Evolutionary conservation across 2,888 invertebrate species (phyloP).

Genomic region (Sthenelais limicola): DNA sequence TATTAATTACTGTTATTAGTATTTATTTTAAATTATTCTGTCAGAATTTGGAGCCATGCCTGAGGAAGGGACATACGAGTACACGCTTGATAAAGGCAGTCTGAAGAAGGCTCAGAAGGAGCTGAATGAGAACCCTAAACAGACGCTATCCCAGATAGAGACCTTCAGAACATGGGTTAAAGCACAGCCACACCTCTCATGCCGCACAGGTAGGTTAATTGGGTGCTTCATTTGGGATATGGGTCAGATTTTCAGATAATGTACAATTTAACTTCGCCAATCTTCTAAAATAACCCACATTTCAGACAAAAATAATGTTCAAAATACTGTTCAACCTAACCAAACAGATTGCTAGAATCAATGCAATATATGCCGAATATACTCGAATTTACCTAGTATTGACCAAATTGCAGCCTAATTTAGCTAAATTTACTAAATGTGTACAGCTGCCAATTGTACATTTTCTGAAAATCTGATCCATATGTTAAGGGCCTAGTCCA

Average conservation of each 20-base stretch:
- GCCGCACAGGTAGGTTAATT: slow-evolving; percentile 42
- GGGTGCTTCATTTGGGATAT: neutral
- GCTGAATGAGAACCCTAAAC: slow-evolving; percentile 43
- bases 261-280: too few species aligned
- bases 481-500: too few species aligned
- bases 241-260: too few species aligned
- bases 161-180: slow-evolving; percentile 42
- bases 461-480: too few species aligned
- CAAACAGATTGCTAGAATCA: neutral
- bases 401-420: too few species aligned
- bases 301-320: neutral
- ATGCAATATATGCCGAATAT: neutral
- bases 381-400: neutral
- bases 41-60: too few species aligned
- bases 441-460: too few species aligned
- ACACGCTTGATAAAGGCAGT: slow-evolving; percentile 35
- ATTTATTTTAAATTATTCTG: too few species aligned
- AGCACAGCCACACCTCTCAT: slow-evolving; percentile 41
- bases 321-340: neutral
- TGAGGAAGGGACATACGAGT: slow-evolving; percentile 22
- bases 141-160: slow-evolving; percentile 36
- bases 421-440: too few species aligned
- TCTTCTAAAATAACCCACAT: neutral
- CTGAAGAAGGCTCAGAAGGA: slow-evolving; percentile 46
- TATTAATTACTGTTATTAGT: too few species aligned